phyloP scores from a whole-genome alignment of 2,797 vertebrate species.

The Sebastes oblongus region DNA sequence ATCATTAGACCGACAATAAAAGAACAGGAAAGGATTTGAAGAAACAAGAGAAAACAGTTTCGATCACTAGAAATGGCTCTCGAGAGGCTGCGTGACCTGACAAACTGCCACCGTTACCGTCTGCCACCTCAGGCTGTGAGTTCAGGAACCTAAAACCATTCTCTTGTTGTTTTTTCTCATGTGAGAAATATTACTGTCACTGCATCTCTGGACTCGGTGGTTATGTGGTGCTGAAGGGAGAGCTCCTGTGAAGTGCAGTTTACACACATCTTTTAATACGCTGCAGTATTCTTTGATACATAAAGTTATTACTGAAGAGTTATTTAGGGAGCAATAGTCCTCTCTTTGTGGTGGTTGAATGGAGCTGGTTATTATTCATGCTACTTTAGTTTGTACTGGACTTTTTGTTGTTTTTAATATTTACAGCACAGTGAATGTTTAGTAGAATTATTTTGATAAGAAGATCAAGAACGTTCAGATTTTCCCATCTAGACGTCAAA shows the following conservation, averaged over 20 bases:
- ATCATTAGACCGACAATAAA: neutral
- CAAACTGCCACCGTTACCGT: neutral
- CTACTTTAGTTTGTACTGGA: neutral
- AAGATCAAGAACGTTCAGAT: neutral
- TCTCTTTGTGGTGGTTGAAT: neutral
- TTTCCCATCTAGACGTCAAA: neutral
- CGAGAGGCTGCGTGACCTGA: neutral
- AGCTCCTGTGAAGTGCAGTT: conserved; percentile 11
- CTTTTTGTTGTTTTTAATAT: neutral
- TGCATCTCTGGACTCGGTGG: neutral
- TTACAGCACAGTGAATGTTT: neutral
- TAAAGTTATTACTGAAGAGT: neutral
- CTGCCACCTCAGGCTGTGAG: neutral
- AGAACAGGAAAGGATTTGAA: neutral
- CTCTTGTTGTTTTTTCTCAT: neutral
- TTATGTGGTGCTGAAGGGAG: conserved; percentile 30
- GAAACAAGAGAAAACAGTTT: neutral
- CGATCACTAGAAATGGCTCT: neutral
- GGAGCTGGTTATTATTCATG: neutral
- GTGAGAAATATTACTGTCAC: neutral
- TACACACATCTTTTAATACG: neutral
- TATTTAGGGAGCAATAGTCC: neutral
- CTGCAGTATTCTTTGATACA: neutral
- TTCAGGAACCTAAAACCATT: neutral
- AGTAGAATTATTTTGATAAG: neutral